These are phyloP conservation scores for Drosophila mauritiana DNA, from an alignment of 1,140 invertebrate species.

Conservation along the genomic window DNA sequence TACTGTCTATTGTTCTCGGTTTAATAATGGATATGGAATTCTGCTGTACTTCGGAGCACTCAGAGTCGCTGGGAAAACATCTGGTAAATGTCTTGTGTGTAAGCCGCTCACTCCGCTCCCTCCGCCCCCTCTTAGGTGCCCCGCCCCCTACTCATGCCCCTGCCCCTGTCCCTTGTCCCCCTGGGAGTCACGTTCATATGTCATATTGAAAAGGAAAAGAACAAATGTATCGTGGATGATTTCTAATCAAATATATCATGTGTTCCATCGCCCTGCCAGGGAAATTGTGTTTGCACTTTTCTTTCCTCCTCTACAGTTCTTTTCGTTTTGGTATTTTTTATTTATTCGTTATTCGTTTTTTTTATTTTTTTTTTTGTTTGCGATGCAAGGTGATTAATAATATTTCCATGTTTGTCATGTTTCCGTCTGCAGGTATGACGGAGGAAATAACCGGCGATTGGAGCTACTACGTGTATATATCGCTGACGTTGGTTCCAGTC, in stretches of 20 bases:
- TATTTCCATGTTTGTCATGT: slow-evolving; percentile 10
- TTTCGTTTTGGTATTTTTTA: neutral
- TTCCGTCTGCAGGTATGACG: slow-evolving; percentile 72
- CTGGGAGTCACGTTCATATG: slow-evolving; percentile 36
- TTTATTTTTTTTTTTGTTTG: slow-evolving; percentile 4
- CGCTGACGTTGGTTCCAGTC: slow-evolving; percentile 81
- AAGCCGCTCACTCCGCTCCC: slow-evolving; percentile 21
- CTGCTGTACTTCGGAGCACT: slow-evolving; percentile 17
- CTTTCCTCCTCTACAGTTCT: neutral
- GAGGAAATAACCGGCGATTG: slow-evolving; percentile 82
- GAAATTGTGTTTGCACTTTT: slow-evolving; percentile 32
- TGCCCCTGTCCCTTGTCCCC: neutral
- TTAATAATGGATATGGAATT: slow-evolving; percentile 23
- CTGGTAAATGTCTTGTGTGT: slow-evolving; percentile 30
- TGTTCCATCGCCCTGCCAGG: slow-evolving; percentile 1
- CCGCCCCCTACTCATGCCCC: too few relatives aligned
- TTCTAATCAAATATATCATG: slow-evolving; percentile 51
- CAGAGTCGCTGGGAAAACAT: slow-evolving; percentile 19
- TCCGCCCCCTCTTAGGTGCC: neutral
- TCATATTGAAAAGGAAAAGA: slow-evolving; percentile 29
- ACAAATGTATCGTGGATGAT: slow-evolving; percentile 39
- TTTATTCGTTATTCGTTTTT: neutral
- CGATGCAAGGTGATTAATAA: slow-evolving; percentile 21
- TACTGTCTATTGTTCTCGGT: neutral
- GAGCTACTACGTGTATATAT: slow-evolving; percentile 82